Evolutionary conservation across 2,113 vertebrate genomes (phyloP).

Genomic region (Gobiocypris rarus): DNA sequence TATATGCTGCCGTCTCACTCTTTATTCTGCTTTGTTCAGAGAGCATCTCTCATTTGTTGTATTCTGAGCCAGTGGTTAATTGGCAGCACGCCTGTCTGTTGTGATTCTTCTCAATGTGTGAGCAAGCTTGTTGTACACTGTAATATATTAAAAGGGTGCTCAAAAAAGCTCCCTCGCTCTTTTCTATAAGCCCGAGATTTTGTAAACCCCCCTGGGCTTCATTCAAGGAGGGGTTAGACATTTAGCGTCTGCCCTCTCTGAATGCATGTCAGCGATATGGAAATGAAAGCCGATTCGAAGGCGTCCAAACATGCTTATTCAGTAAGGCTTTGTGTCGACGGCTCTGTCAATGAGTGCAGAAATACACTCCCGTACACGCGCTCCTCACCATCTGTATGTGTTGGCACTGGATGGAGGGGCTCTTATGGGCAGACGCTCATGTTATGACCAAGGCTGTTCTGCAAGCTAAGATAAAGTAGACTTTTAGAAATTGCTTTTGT

Average conservation of each 20-base stretch:
- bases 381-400: slow-evolving; percentile 31
- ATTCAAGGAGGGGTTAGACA: neutral
- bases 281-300: slow-evolving; percentile 56
- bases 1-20: neutral
- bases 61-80: neutral
- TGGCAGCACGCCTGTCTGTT: slow-evolving; percentile 19
- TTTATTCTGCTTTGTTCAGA: neutral
- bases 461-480: slow-evolving; percentile 40
- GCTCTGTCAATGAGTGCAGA: neutral
- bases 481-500: slow-evolving; percentile 2
- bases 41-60: neutral
- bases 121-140: neutral
- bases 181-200: neutral
- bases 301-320: slow-evolving; percentile 52
- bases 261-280: slow-evolving; percentile 64
- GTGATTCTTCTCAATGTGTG: slow-evolving; percentile 2
- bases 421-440: slow-evolving; percentile 8
- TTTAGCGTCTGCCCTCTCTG: slow-evolving; percentile 14
- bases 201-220: slow-evolving; percentile 34
- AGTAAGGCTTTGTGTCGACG: slow-evolving; percentile 25
- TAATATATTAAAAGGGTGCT: slow-evolving; percentile 20
- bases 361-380: neutral
- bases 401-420: slow-evolving; percentile 21
- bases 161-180: slow-evolving; percentile 56
- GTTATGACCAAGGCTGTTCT: slow-evolving; percentile 1